Evolutionary conservation across 37 sponge, comb jelly and placozoan species (phyloP), one percentile per base, ranked within the genome.

Genomic region (Cladorhizidae sp.): DNA sequence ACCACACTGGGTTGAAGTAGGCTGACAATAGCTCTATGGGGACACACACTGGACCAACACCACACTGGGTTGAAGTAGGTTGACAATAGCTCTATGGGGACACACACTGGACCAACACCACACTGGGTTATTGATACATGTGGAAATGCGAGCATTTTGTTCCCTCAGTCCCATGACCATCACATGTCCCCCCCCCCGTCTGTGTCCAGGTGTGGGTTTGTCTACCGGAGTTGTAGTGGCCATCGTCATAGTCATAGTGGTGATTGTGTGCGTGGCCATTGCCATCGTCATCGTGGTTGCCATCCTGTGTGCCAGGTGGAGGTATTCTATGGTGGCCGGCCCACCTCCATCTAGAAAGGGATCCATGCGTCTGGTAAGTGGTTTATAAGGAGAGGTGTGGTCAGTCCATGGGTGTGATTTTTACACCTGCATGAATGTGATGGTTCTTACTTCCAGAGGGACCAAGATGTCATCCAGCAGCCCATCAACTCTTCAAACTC

Each of bases 321-420:
- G 49, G 3, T 28, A 26, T n/a, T 20, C 2, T 5, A 20, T 6
- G 42, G 51, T 74, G 51, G 1, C 36, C 20, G 59, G 67, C 31
- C 89, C 79, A n/a, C 88, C 88, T 15, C 82, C 88, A 1, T 62
- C 61, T 36, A 62, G 90, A 39, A 63, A 78, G 26, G 89, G 89
- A 26, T 89, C 89, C 36, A 42, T 82, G 37, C 71, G 89, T 73
- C 67, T 89, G 59, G 87, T 86, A 23, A 80, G 80, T 57, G 32
- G 57, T 35, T 43, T 26, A 22, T 8, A 28, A 0, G 0, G 33
- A n/a, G n/a, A n/a, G n/a, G n/a, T n/a, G n/a, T n/a, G n/a, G n/a
- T n/a, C n/a, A n/a, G n/a, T n/a, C n/a, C 8, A 45, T 45, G 49
- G 5, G 49, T 45, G 49, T n/a, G n/a, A n/a, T n/a, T n/a, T n/a